Evolutionary conservation across 2,888 invertebrate genomes (phyloP).

Genomic region (Gari tellinella): DNA sequence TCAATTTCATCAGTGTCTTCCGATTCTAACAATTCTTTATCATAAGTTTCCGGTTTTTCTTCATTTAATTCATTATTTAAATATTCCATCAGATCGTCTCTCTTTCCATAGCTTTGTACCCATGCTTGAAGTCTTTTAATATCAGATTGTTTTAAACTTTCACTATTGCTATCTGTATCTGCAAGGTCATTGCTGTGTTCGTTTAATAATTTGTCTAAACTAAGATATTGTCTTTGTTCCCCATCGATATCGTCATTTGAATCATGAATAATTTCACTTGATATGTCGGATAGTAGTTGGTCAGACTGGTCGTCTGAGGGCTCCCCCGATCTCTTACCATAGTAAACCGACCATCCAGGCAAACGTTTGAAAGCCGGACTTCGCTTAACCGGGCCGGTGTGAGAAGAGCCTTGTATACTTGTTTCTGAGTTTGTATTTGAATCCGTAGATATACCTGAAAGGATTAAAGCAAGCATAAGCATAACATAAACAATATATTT

Average conservation of each 20-base stretch:
- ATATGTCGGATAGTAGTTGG: no score
- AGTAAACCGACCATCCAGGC: conserved; percentile 43
- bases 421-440: no score
- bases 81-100: not conserved
- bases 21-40: not conserved
- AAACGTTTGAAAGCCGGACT: conserved; percentile 36
- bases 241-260: not conserved
- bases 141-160: conserved; percentile 5
- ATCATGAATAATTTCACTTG: not conserved
- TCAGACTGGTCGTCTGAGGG: not conserved
- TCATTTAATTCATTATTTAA: not conserved
- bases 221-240: not conserved
- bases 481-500: no score
- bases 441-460: no score
- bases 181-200: not conserved
- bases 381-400: conserved; percentile 1
- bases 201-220: no score
- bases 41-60: not conserved
- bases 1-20: not conserved
- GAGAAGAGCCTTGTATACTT: no score
- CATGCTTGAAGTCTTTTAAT: conserved; percentile 28
- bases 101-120: conserved; percentile 26
- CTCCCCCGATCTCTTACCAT: conserved; percentile 36
- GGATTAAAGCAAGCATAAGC: no score
- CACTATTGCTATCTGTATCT: not conserved